phyloP scores from a whole-genome alignment of 2,113 vertebrate species.

The Poecile atricapillus region DNA sequence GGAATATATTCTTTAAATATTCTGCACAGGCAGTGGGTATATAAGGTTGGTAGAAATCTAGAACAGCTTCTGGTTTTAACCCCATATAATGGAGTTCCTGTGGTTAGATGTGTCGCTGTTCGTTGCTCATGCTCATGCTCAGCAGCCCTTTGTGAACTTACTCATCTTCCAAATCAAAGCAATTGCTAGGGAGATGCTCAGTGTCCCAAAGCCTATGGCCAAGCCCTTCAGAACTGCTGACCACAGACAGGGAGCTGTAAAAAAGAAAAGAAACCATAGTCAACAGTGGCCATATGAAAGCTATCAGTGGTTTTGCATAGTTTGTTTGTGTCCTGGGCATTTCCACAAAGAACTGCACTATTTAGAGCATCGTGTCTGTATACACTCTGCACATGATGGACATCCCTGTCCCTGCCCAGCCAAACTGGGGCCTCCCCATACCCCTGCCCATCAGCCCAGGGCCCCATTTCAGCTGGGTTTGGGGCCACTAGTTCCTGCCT shows the following conservation, averaged over 20 bases:
- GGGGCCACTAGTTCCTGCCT: neutral
- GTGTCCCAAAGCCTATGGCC: neutral
- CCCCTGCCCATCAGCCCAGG: neutral
- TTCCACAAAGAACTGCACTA: neutral
- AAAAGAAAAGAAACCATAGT: neutral
- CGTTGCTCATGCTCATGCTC: neutral
- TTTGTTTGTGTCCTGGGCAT: neutral
- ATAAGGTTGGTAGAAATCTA: neutral
- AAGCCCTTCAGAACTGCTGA: neutral
- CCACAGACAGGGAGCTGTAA: neutral
- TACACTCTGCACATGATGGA: neutral
- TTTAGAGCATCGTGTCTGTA: neutral
- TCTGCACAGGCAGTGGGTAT: neutral
- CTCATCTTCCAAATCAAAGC: slow-evolving; percentile 21
- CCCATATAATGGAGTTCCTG: neutral
- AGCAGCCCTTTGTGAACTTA: slow-evolving; percentile 2
- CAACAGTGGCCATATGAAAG: neutral
- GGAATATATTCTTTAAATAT: neutral
- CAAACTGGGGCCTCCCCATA: neutral
- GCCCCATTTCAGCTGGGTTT: neutral
- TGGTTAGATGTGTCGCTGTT: neutral
- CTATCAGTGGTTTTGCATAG: neutral
- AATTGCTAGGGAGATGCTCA: neutral
- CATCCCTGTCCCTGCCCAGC: neutral
- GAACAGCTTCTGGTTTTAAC: neutral